Percentiles rank a stretch among this genome's conserved stretches.
phyloP scores from a whole-genome alignment of 2,113 vertebrate species.

The Puma concolor region DNA sequence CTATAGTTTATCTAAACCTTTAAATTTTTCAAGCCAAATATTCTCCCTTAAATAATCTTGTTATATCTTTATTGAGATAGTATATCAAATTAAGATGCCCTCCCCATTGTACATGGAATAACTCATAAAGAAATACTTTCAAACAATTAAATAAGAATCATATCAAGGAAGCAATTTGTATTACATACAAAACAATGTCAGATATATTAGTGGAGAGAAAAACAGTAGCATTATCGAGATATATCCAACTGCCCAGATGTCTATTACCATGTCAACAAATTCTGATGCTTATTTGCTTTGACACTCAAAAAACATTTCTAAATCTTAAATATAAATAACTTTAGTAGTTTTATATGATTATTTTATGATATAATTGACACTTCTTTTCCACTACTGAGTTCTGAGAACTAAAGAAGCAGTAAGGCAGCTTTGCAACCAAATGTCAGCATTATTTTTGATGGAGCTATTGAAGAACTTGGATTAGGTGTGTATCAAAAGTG shows the following conservation, averaged over 20 bases:
- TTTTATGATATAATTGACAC: background rate
- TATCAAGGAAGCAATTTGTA: background rate
- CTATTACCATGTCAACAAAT: background rate
- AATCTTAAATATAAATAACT: constrained; percentile 6
- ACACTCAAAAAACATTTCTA: background rate
- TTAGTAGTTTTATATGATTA: background rate
- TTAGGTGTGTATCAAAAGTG: background rate
- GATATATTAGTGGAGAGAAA: background rate
- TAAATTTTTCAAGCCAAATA: background rate
- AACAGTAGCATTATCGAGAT: background rate
- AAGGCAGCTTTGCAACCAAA: background rate
- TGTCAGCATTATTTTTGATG: constrained; percentile 28
- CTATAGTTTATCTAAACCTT: background rate
- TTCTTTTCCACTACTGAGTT: background rate
- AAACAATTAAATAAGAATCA: background rate
- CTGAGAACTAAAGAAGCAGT: background rate
- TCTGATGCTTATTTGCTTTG: background rate
- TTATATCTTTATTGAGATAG: background rate
- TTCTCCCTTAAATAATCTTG: background rate
- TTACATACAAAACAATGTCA: background rate
- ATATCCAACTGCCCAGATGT: background rate
- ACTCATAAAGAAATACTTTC: background rate
- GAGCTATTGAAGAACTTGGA: background rate
- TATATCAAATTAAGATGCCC: background rate
- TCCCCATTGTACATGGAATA: background rate